These are phyloP conservation scores for Ectemnius cavifrons DNA, from an alignment of 2,888 invertebrate genomes.

Conservation along the genomic window DNA sequence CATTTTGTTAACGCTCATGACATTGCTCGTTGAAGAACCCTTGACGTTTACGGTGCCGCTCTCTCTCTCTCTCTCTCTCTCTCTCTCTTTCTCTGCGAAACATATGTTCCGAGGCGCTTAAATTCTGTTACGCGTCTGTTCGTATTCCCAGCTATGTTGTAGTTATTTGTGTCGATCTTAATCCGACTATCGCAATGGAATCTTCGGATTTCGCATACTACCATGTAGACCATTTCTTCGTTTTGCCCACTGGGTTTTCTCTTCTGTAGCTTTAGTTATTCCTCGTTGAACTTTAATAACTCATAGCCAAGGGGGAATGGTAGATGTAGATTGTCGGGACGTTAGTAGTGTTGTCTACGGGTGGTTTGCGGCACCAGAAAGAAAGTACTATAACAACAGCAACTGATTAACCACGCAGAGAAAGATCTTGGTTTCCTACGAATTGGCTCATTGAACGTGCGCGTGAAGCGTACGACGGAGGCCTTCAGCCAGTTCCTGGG, in stretches of 20 bases:
- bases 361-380: too few species aligned
- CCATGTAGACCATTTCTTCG: not conserved
- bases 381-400: slow-evolving; percentile 38
- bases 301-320: too few species aligned
- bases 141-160: not conserved
- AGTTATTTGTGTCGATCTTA: slow-evolving; percentile 5
- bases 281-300: too few species aligned
- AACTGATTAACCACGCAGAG: slow-evolving; percentile 80
- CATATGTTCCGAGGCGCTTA: not conserved
- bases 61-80: not conserved
- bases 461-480: slow-evolving; percentile 95
- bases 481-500: slow-evolving; percentile 94
- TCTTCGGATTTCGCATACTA: slow-evolving; percentile 5
- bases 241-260: too few species aligned
- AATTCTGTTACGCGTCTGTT: slow-evolving; percentile 1
- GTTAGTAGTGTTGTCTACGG: too few species aligned
- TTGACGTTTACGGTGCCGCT: not conserved
- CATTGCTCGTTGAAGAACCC: slow-evolving; percentile 3
- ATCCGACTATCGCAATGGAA: slow-evolving; percentile 3
- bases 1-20: not conserved
- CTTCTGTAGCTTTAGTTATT: too few species aligned
- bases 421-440: slow-evolving; percentile 94
- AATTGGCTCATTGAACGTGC: slow-evolving; percentile 94
- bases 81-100: not conserved
- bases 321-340: too few species aligned